phyloP scores from a whole-genome alignment of 2,113 vertebrate species.

The Hippocampus mohnikei region DNA sequence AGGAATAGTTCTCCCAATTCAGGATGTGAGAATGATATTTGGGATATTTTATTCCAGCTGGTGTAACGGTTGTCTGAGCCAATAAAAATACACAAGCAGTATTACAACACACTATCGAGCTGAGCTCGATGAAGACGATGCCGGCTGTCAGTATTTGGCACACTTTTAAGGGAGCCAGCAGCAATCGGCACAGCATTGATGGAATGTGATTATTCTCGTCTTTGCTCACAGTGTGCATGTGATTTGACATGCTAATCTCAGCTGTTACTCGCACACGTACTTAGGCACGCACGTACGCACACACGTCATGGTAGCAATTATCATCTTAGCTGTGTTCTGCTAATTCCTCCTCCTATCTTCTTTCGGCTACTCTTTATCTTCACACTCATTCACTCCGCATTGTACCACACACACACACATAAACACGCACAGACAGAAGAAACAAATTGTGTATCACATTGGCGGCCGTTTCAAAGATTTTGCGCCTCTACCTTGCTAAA shows the following conservation, averaged over 20 bases:
- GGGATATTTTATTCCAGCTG: background rate
- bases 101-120: background rate
- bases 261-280: background rate
- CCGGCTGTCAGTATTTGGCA: conserved; percentile 1
- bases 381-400: background rate
- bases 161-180: conserved; percentile 4
- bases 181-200: background rate
- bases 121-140: conserved; percentile 2
- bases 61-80: background rate
- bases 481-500: background rate
- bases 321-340: background rate
- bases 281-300: background rate
- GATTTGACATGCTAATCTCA: conserved; percentile 10
- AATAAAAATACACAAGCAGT: background rate
- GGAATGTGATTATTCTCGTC: conserved; percentile 1
- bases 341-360: conserved; percentile 2
- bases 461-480: background rate
- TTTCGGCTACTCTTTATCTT: conserved; percentile 3
- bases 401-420: background rate
- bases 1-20: background rate
- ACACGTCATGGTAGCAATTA: conserved; percentile 3
- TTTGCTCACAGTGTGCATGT: background rate
- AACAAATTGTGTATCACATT: background rate
- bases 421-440: background rate
- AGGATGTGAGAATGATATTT: background rate